Evolutionary conservation across 2,113 vertebrate species (phyloP).

Genomic region (Salvelinus namaycush): DNA sequence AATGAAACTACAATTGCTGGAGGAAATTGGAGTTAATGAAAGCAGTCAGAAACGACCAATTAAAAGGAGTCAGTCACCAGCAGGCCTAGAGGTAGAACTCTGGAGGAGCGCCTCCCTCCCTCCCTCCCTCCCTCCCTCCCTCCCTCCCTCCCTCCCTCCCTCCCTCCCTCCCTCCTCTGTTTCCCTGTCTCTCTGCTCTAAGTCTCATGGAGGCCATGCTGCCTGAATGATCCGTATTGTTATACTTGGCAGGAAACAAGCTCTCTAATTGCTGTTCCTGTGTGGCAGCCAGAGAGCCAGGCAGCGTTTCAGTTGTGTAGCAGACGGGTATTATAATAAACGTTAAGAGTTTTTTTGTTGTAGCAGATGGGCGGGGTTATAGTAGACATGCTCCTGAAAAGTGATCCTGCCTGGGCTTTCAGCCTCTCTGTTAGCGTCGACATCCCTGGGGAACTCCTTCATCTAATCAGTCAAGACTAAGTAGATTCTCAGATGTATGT

Average conservation of each 20-base stretch:
- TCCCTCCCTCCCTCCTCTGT: neutral
- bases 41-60: constrained; percentile 14
- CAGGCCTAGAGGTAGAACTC: neutral
- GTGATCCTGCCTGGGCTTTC: neutral
- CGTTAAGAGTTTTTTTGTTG: no score
- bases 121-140: no score
- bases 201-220: constrained; percentile 2
- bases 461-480: neutral
- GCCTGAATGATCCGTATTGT: neutral
- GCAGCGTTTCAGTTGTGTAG: constrained; percentile 2
- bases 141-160: no score
- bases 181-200: neutral
- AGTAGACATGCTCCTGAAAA: neutral
- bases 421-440: neutral
- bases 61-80: constrained; percentile 14
- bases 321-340: neutral
- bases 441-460: neutral
- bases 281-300: neutral
- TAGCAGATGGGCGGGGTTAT: neutral
- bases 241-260: constrained; percentile 10
- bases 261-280: constrained; percentile 30
- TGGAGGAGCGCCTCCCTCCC: neutral
- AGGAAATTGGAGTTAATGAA: constrained; percentile 18
- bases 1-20: constrained; percentile 10
- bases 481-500: no score